Evolutionary conservation across 2,888 invertebrate genomes (phyloP).

Genomic region (Drosophila tripunctata): DNA sequence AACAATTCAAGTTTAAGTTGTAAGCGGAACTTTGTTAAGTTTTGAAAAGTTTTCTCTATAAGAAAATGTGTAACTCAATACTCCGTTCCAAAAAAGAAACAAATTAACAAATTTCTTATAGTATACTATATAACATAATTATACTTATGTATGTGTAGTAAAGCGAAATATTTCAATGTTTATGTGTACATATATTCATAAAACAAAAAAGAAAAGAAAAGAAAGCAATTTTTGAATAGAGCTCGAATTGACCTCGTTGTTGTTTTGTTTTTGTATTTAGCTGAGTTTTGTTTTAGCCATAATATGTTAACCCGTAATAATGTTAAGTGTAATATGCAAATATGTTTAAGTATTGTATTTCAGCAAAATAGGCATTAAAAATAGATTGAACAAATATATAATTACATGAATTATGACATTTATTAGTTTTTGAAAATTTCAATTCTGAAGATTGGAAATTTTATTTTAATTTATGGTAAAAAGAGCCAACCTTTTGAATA

Average conservation of each 20-base stretch:
- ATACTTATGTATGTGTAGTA: conserved; percentile 4
- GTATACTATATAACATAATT: background rate
- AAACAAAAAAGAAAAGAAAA: background rate
- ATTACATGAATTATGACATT: too few relatives aligned
- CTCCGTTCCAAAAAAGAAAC: conserved; percentile 43
- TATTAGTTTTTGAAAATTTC: too few relatives aligned
- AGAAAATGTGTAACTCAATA: conserved; percentile 26
- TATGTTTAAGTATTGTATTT: too few relatives aligned
- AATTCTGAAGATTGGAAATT: too few relatives aligned
- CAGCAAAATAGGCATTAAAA: too few relatives aligned
- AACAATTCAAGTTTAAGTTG: conserved; percentile 9
- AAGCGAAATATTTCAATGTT: conserved; percentile 1
- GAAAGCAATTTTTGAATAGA: background rate
- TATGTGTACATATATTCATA: conserved; percentile 26
- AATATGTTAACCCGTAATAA: conserved; percentile 14
- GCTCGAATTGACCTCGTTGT: conserved; percentile 18
- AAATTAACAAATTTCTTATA: conserved; percentile 23
- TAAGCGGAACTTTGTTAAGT: conserved; percentile 14
- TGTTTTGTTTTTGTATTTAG: background rate
- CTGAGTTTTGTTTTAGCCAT: conserved; percentile 19
- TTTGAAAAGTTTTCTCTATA: too few relatives aligned
- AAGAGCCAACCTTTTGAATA: too few relatives aligned
- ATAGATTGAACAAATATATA: too few relatives aligned
- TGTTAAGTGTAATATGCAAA: too few relatives aligned
- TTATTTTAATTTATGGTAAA: too few relatives aligned